Evolutionary conservation across 2,888 invertebrate genomes (phyloP).

Genomic region (Noctua pronuba): DNA sequence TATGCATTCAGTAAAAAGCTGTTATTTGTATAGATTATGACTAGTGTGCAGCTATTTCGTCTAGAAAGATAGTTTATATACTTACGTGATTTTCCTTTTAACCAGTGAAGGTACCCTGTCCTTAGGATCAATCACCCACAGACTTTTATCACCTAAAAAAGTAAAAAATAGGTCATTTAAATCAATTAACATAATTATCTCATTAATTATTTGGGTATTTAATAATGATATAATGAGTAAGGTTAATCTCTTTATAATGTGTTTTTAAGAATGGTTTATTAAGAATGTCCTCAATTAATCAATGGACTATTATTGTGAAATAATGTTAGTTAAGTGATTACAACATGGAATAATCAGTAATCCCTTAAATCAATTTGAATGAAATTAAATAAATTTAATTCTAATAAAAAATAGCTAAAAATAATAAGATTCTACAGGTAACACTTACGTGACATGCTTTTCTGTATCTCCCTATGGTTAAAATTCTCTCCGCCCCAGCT

Average conservation of each 20-base stretch:
- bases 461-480: conserved; percentile 90
- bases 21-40: not conserved
- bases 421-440: not conserved
- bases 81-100: conserved; percentile 83
- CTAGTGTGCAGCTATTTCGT: not conserved
- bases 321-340: not conserved
- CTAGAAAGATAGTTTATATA: conserved; percentile 43
- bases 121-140: conserved; percentile 89
- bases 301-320: not conserved
- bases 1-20: no score
- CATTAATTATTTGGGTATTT: not conserved
- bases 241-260: conserved; percentile 2
- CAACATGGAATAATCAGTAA: not conserved
- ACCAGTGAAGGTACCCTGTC: conserved; percentile 81
- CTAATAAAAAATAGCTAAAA: not conserved
- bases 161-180: conserved; percentile 37
- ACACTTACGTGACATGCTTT: conserved; percentile 92
- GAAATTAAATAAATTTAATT: not conserved
- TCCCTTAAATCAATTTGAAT: not conserved
- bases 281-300: not conserved
- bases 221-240: not conserved
- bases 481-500: conserved; percentile 92
- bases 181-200: conserved; percentile 6
- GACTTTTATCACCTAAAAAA: conserved; percentile 89
- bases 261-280: not conserved